Evolutionary conservation across 2,888 invertebrate genomes (phyloP).

Genomic region (Drosophila ustulata): DNA sequence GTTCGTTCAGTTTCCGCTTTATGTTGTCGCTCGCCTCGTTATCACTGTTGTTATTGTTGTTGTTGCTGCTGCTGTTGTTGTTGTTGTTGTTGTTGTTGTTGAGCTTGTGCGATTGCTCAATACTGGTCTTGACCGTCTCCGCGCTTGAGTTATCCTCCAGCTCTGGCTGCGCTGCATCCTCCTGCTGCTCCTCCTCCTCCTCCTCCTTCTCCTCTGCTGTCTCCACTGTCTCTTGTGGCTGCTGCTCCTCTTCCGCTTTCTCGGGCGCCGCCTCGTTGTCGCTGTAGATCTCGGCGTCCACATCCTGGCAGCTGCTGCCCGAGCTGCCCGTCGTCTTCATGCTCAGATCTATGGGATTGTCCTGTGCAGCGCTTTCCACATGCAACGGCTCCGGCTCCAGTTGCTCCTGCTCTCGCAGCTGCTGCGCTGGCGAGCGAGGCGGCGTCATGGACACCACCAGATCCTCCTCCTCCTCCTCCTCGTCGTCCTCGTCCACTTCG

Average conservation of each 20-base stretch:
- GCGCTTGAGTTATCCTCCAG: slow-evolving; percentile 42
- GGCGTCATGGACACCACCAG: slow-evolving; percentile 87
- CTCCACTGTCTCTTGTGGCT: neutral
- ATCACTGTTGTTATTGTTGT: slow-evolving; percentile 60
- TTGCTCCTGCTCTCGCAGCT: slow-evolving; percentile 61
- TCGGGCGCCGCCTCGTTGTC: slow-evolving; percentile 48
- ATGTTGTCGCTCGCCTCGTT: slow-evolving; percentile 50
- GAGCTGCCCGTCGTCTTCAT: slow-evolving; percentile 88
- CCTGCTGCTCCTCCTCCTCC: slow-evolving; percentile 2
- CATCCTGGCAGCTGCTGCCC: slow-evolving; percentile 69
- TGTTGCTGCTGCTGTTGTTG: slow-evolving; percentile 49
- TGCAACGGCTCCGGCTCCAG: slow-evolving; percentile 59
- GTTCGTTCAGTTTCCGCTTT: slow-evolving; percentile 63
- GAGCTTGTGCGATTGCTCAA: slow-evolving; percentile 41
- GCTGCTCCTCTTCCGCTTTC: neutral
- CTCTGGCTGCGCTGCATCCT: slow-evolving; percentile 9
- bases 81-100: slow-evolving; percentile 39
- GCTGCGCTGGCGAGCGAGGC: slow-evolving; percentile 86
- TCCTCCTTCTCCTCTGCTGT: neutral
- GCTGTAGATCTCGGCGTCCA: slow-evolving; percentile 63
- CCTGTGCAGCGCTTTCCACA: slow-evolving; percentile 84
- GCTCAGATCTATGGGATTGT: slow-evolving; percentile 93
- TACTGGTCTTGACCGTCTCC: slow-evolving; percentile 54
- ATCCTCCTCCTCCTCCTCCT: slow-evolving; percentile 85
- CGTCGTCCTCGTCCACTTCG: slow-evolving; percentile 79